Base-by-base conservation (phyloP, 2,113 vertebrate genomes). In the Siniperca chuatsi region DNA sequence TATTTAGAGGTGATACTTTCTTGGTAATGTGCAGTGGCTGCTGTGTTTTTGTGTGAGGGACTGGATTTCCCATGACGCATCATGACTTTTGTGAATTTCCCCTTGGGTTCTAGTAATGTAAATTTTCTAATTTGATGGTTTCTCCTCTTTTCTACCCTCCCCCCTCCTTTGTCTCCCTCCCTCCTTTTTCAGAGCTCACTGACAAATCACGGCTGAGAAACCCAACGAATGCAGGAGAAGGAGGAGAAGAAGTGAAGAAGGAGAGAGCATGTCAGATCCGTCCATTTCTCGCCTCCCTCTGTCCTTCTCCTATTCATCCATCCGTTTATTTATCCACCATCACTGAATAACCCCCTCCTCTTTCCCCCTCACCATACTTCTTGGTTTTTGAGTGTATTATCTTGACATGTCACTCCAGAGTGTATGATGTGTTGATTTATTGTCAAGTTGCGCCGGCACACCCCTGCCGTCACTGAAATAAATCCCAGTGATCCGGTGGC, bases 381-480 rank as follows among this genome's bases (percentile, higher is more conserved):
- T 87, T 78, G 67, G 25, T 68, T 89, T 87, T 83, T 82, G 79
- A 92, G 83, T 88, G 82, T 73, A 77, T 91, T 89, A 87, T 92
- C 89, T 92, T 90, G 87, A 92, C 86, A 82, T 84, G 82, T 86
- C 89, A 83, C 86, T 90, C 84, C 64, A 81, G 84, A 90, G 82
- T 89, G 76, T 90, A 80, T 82, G 79, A 91, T 78, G 86, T 83
- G 92, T 88, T 93, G 90, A 93, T 93, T 93, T 89, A 86, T 88
- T 88, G 81, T 90, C 84, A 85, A 79, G 83, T 92, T 93, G 92
- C 89, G 52, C 62, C 71, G 68, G 89, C 91, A 88, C 90, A 87
- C 71, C 81, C 81, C 87, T 89, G 83, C 86, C 42, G 20, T 73
- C 57, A 42, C 75, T 74, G 85, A 92, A 93, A 94, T 94, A 94